These are phyloP conservation scores for Tauraco erythrolophus DNA, from an alignment of 2,113 vertebrate genomes.

Conservation along the genomic window DNA sequence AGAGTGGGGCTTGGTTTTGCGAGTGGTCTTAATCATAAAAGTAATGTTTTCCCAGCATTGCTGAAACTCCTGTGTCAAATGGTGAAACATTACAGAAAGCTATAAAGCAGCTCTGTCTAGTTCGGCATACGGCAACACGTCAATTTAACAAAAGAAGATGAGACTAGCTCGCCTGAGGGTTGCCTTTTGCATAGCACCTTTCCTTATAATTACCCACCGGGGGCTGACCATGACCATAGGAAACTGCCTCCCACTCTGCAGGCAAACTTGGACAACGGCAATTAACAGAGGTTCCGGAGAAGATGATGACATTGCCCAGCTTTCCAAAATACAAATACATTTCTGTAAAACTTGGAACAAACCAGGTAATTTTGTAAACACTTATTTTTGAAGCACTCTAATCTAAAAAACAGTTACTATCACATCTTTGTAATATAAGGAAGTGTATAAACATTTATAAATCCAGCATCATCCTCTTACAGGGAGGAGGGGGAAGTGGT, in stretches of 20 bases:
- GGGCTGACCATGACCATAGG: background rate
- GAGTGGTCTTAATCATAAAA: accelerated
- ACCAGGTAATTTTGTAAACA: background rate
- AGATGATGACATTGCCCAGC: background rate
- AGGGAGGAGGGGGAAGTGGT: background rate
- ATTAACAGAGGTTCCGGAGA: background rate
- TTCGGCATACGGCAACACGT: background rate
- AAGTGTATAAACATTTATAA: background rate
- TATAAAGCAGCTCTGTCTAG: background rate
- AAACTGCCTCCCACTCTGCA: background rate
- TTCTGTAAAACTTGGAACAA: background rate
- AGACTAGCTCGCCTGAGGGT: background rate
- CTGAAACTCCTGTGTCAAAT: background rate
- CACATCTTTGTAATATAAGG: background rate
- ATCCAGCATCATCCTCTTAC: background rate
- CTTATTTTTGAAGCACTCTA: background rate
- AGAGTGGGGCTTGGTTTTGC: background rate
- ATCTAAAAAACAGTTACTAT: background rate
- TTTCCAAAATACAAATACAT: background rate
- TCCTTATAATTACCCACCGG: background rate
- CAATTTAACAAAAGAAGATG: background rate
- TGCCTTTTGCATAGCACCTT: background rate
- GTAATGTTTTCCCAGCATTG: accelerated
- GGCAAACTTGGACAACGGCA: background rate
- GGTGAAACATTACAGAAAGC: background rate